phyloP scores from a whole-genome alignment of 2,113 vertebrate genomes.

The Phyllostomus hastatus region DNA sequence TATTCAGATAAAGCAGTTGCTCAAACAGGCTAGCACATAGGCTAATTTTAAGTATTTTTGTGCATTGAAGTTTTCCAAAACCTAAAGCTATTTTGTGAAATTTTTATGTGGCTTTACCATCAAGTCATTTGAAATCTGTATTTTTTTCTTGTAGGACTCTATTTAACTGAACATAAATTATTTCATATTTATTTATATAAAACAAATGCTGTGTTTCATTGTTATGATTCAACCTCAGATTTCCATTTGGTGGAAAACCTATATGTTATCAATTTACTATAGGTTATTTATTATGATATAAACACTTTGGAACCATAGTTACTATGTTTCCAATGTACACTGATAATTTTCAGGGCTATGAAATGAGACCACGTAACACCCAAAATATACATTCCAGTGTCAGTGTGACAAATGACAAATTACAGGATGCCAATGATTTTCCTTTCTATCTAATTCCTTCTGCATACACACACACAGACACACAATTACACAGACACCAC shows the following conservation, averaged over 20 bases:
- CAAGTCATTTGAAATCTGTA: neutral
- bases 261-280: slow-evolving; percentile 20
- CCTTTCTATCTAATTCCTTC: neutral
- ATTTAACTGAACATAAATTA: neutral
- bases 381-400: slow-evolving; percentile 31
- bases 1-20: neutral
- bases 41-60: neutral
- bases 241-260: neutral
- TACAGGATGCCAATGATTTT: neutral
- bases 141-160: neutral
- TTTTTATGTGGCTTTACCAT: neutral
- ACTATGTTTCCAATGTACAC: neutral
- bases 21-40: neutral
- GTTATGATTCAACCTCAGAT: slow-evolving; percentile 16
- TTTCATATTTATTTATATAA: slow-evolving; percentile 1
- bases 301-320: neutral
- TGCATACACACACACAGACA: neutral
- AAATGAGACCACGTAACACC: neutral
- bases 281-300: slow-evolving; percentile 37
- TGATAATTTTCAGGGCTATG: slow-evolving; percentile 16
- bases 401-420: neutral
- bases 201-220: neutral
- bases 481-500: neutral
- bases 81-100: neutral
- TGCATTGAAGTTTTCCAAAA: neutral